A percentile compares a stretch with the other conserved stretches of the same genome.
Evolutionary conservation across 2,797 vertebrate species (phyloP).

Genomic region (Limosa lapponica): DNA sequence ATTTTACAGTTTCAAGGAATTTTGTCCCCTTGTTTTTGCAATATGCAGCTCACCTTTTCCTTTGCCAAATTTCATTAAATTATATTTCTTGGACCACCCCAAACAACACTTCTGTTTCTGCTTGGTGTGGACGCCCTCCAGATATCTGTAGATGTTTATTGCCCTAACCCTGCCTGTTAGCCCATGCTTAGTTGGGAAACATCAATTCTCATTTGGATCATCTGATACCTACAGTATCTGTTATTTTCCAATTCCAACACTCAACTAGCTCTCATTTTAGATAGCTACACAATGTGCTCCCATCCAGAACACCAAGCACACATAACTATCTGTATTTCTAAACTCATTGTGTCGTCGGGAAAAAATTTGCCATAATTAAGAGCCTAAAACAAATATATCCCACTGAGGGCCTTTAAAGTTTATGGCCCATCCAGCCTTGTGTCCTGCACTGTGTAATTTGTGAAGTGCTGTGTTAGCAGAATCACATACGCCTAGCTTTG

Average conservation of each 20-base stretch:
- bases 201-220: not conserved
- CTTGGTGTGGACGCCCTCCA: not conserved
- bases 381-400: conserved; percentile 38
- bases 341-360: not conserved
- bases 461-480: not conserved
- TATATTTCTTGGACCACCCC: not conserved
- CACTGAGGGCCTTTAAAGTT: conserved; percentile 39
- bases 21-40: not conserved
- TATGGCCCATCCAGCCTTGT: conserved; percentile 30
- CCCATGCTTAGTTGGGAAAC: not conserved
- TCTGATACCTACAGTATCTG: not conserved
- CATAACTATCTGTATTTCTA: not conserved
- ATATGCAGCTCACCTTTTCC: not conserved
- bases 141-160: not conserved
- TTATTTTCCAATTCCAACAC: not conserved
- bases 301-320: conserved; percentile 1
- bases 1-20: not conserved
- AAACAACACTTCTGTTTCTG: not conserved
- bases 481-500: not conserved
- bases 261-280: not conserved
- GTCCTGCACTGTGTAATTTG: conserved; percentile 11
- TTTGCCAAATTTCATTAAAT: conserved; percentile 1
- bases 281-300: not conserved
- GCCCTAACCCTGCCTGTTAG: not conserved
- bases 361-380: conserved; percentile 42